Evolutionary conservation across 1,140 invertebrate species (phyloP), one percentile per base, ranked within the genome.

Genomic region (Drosophila nasuta): DNA sequence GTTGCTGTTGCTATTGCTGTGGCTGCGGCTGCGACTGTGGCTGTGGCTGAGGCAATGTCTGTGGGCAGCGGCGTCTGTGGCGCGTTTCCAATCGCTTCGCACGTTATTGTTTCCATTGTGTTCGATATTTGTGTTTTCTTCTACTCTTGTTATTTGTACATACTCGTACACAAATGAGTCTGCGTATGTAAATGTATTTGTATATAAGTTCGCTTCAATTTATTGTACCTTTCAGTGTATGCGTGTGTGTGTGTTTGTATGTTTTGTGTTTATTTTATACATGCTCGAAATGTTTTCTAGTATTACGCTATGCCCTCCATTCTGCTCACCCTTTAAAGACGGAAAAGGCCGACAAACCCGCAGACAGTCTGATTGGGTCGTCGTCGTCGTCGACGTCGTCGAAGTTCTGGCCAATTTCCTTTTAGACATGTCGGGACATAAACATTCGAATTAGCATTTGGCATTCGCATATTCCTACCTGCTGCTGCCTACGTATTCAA

Each of bases 91-190:
- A 89, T 89, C 85, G 85, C 81, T 89, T 89, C 85, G 85, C 85
- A 89, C 85, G 77, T 85, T 89, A 85, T 89, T 89, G 85, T 89
- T 89, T 88, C 83, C 85, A 83, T 88, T 88, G 81, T 83, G 83
- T 88, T 89, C 83, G 85, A 89, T 88, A 88, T 88, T 88, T 88
- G 83, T 88, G 46, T 88, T 88, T 87, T 88, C 83, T 87, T 88
- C 77, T 88, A 80, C 77, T 77, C 83, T 80, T 88, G 74, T 87
- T 87, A 70, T 73, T 76, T 72, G 51, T 51, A 66, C 63, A 67
- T 46, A 56, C 58, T n/a, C 25, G 38, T 59, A 52, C 46, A 66
- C 57, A 69, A 54, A 65, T 25, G 10, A 11, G 20, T 28, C 13
- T 25, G 49, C 46, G 71, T 43, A 45, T 62, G 57, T 51, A 48